These are phyloP conservation scores for Galaxea fascicularis DNA, from an alignment of 92 coral and sea anemone genomes.

Conservation along the genomic window DNA sequence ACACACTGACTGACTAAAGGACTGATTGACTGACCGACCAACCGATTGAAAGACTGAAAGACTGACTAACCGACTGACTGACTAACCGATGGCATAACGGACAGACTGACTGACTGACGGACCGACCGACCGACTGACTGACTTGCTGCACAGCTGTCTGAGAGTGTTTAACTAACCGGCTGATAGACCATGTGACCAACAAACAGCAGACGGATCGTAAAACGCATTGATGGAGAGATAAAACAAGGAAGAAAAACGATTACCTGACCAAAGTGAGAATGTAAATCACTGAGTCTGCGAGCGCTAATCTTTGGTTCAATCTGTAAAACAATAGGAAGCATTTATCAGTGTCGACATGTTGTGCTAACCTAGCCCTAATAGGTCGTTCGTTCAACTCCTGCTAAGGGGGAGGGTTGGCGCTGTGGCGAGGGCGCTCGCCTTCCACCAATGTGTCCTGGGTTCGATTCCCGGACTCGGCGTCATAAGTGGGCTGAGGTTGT, in stretches of 20 bases:
- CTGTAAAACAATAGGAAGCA: conserved; percentile 37
- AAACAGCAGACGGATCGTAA: too few relatives aligned
- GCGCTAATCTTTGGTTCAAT: conserved; percentile 76
- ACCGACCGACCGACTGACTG: background rate
- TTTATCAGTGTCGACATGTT: background rate
- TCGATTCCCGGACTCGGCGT: too few relatives aligned
- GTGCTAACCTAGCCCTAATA: too few relatives aligned
- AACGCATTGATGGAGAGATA: background rate
- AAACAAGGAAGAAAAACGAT: background rate
- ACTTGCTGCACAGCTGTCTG: background rate
- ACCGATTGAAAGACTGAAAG: too few relatives aligned
- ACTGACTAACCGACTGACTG: background rate
- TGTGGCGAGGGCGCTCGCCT: too few relatives aligned
- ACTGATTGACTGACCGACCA: too few relatives aligned
- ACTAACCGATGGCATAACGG: background rate
- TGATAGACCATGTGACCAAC: too few relatives aligned
- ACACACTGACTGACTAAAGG: background rate
- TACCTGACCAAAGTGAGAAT: conserved; percentile 96
- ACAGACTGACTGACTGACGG: background rate
- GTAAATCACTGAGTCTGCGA: conserved; percentile 87
- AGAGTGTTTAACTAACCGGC: background rate
- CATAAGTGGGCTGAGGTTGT: too few relatives aligned
- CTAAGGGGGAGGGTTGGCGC: too few relatives aligned
- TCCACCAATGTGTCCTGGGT: too few relatives aligned
- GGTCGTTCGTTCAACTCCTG: too few relatives aligned